A percentile compares a stretch with the other conserved stretches of the same genome.
Conservation (phyloP, 1,140 invertebrate genomes). For the Potamilus streckersoni region DNA sequence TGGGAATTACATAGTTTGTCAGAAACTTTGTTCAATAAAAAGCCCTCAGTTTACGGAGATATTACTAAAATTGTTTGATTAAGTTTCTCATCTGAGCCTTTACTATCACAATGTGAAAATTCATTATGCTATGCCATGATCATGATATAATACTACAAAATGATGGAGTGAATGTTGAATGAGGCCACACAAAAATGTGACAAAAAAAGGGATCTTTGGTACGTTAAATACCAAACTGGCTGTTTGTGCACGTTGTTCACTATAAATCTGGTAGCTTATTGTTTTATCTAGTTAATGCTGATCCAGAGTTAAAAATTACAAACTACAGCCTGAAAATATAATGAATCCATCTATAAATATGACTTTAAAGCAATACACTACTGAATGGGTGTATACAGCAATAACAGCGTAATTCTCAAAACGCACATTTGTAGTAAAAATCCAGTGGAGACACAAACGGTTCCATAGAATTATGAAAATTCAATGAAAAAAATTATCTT, state of each 20-base stretch:
- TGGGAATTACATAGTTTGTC: constrained; percentile 17
- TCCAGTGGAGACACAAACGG: background rate
- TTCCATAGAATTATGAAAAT: background rate
- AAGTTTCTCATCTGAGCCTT: constrained; percentile 14
- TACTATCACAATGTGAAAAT: constrained; percentile 1
- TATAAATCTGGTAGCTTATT: background rate
- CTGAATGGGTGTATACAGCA: constrained; percentile 21
- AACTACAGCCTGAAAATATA: constrained; percentile 15
- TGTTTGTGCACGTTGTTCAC: background rate
- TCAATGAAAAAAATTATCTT: constrained; percentile 8
- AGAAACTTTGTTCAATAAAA: constrained; percentile 15
- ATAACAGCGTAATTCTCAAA: constrained; percentile 20
- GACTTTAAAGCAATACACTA: constrained; percentile 24
- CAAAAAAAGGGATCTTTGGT: too few species aligned
- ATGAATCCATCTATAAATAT: constrained; percentile 17
- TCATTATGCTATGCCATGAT: background rate
- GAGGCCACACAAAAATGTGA: too few species aligned
- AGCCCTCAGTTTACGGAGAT: constrained; percentile 20
- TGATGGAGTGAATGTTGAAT: background rate
- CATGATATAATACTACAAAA: background rate
- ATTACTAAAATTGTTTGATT: constrained; percentile 12
- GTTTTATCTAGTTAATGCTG: too few species aligned
- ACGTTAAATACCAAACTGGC: too few species aligned
- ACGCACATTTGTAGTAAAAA: constrained; percentile 1
- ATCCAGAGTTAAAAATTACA: background rate